Base-by-base conservation (phyloP, 2,888 invertebrate genomes). In the Microchrysa polita region DNA sequence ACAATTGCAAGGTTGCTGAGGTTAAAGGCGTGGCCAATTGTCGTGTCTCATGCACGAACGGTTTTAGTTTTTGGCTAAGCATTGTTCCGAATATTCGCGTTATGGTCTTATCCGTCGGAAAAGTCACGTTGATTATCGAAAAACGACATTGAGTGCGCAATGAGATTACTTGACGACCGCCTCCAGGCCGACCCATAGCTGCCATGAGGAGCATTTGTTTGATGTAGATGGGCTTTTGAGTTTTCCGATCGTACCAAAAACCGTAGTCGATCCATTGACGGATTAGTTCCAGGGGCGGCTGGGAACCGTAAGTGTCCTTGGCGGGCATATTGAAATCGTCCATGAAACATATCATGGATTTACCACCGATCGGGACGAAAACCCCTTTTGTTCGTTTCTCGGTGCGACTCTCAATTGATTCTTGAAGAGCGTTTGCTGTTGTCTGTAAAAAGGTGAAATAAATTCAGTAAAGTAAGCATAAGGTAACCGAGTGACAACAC, bases 261-360 rank as follows among this genome's bases (percentile, higher is more conserved):
- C 92, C 92, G 81, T 96, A 95, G 84, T 94, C 95, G 74, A 94
- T 88, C 94, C 94, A 95, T 79, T 95, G 91, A 18, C 93, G 87
- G 67, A 96, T 86, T 61, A 96, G 86, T 83, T 96, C 96, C 7
- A 96, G 85, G 0, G 96, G 94, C 5, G 96, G 95, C 82, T 96
- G 95, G 0, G 95, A 94, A 0, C 95, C 96, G 81, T 94, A 96
- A 14, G 88, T 88, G 80, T 96, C 96, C 77, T 93, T 93, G 7
- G 92, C 93, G 0, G 96, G 96, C 95, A 96, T 95, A 86, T 96
- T 96, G 79, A 96, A 91, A 82, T 96, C 96, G 82, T 96, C 96
- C 90, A 96, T 89, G 82, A 95, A 95, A 9, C 92, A 89, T 74
- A 96, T 89, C 89, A 96, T 90, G 77, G 87, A 91, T 86, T 95